Evolutionary conservation across 2,888 invertebrate genomes (phyloP).

Genomic region (Salpingus planirostris): DNA sequence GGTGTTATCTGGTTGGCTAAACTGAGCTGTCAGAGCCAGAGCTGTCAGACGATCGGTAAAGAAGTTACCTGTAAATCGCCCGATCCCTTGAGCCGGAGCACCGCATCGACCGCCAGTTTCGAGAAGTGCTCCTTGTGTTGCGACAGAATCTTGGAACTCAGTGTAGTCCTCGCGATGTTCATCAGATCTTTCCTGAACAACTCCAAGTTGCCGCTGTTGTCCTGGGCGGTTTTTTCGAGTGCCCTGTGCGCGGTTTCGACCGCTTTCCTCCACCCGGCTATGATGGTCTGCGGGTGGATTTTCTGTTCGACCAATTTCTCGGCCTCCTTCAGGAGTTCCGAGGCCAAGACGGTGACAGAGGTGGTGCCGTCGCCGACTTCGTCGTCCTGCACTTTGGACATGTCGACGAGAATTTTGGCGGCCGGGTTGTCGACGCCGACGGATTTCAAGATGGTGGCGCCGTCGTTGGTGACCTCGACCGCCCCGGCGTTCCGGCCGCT

Average conservation of each 20-base stretch:
- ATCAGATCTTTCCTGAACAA: conserved; percentile 80
- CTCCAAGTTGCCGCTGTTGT: conserved; percentile 71
- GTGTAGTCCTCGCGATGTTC: conserved; percentile 94
- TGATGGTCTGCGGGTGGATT: conserved; percentile 96
- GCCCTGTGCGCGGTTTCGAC: conserved; percentile 76
- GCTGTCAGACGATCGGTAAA: no score
- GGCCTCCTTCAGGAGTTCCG: conserved; percentile 90
- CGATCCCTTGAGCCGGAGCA: conserved; percentile 88
- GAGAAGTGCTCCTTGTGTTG: conserved; percentile 97
- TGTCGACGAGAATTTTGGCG: conserved; percentile 97
- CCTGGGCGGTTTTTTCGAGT: conserved; percentile 66
- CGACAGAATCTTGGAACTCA: conserved; percentile 31
- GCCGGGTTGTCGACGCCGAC: conserved; percentile 98
- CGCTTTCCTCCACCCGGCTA: conserved; percentile 90
- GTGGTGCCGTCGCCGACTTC: conserved; percentile 99
- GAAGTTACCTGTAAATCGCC: no score
- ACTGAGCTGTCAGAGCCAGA: no score
- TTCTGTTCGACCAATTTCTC: conserved; percentile 89
- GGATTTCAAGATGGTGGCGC: conserved; percentile 94
- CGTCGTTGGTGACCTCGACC: conserved; percentile 98
- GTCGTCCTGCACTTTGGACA: conserved; percentile 97
- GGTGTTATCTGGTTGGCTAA: no score
- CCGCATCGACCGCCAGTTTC: conserved; percentile 90
- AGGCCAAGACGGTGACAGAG: conserved; percentile 89
- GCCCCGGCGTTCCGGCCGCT: conserved; percentile 69